Percentiles rank a stretch among this genome's conserved stretches.
Conservation (phyloP, 2,797 vertebrate species). For the Jordanella pulchra region DNA sequence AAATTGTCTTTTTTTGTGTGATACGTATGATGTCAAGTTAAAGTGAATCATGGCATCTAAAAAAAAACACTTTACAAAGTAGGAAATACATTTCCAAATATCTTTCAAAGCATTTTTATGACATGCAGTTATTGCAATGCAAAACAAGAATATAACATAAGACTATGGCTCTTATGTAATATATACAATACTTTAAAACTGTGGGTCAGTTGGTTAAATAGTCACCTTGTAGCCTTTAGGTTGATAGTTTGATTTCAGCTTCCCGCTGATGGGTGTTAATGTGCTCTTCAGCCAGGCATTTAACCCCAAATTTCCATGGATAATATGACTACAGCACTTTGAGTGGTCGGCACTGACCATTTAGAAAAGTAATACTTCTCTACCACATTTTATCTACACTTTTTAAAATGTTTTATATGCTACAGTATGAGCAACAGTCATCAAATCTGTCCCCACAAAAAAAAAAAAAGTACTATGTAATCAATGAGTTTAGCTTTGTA, state of each 20-base stretch:
- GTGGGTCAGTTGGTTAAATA: not conserved
- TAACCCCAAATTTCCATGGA: not conserved
- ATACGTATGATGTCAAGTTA: constrained; percentile 3
- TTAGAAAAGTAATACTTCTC: not conserved
- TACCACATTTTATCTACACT: no score
- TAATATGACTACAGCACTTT: not conserved
- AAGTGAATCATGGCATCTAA: not conserved
- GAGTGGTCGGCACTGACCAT: not conserved
- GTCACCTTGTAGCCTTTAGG: not conserved
- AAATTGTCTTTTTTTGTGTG: not conserved
- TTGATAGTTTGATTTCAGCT: not conserved
- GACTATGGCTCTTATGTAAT: no score
- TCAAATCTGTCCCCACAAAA: not conserved
- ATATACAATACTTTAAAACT: no score
- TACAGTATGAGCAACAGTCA: not conserved
- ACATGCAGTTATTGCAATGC: not conserved
- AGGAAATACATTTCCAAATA: not conserved
- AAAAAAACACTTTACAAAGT: not conserved
- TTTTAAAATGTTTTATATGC: no score
- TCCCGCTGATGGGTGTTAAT: not conserved
- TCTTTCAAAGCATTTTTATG: not conserved
- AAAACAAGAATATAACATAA: no score
- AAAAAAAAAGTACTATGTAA: not conserved
- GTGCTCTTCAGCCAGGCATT: not conserved
- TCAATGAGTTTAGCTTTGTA: not conserved